A percentile compares a stretch with the other conserved stretches of the same genome.
These are phyloP conservation scores for Apamea monoglypha DNA, from an alignment of 2,888 invertebrate genomes.

Conservation along the genomic window DNA sequence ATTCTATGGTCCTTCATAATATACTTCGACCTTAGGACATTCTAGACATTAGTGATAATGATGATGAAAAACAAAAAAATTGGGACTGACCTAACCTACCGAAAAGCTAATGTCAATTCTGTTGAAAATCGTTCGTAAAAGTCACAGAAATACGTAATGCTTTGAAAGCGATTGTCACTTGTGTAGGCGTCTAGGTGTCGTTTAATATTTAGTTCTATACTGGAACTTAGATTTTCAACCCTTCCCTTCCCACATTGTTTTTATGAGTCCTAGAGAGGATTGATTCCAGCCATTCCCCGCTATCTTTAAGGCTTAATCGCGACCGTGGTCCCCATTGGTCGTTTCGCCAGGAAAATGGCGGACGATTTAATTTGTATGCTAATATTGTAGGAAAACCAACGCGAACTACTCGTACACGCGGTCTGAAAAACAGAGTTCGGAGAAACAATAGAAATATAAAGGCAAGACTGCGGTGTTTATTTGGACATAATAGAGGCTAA, in stretches of 20 bases:
- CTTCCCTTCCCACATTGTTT: conserved; percentile 21
- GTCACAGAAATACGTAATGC: background rate
- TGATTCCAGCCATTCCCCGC: conserved; percentile 60
- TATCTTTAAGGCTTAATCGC: conserved; percentile 79
- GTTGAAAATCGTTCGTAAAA: background rate
- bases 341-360: conserved; percentile 72
- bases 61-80: background rate
- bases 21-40: background rate
- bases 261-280: conserved; percentile 41
- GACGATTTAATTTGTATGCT: conserved; percentile 85
- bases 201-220: conserved; percentile 1
- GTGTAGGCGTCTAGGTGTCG: background rate
- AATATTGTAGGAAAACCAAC: conserved; percentile 76
- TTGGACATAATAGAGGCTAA: conserved; percentile 26
- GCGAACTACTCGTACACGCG: conserved; percentile 56
- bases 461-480: conserved; percentile 30
- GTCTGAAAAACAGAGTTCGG: conserved; percentile 49
- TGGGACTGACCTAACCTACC: background rate
- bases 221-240: background rate
- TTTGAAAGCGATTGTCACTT: background rate
- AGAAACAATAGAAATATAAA: conserved; percentile 45
- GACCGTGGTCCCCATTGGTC: conserved; percentile 61
- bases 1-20: background rate
- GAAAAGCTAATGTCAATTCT: background rate
- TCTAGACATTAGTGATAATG: background rate